Evolutionary conservation across 2,113 vertebrate species (phyloP).

Genomic region (Toxotes jaculatrix): DNA sequence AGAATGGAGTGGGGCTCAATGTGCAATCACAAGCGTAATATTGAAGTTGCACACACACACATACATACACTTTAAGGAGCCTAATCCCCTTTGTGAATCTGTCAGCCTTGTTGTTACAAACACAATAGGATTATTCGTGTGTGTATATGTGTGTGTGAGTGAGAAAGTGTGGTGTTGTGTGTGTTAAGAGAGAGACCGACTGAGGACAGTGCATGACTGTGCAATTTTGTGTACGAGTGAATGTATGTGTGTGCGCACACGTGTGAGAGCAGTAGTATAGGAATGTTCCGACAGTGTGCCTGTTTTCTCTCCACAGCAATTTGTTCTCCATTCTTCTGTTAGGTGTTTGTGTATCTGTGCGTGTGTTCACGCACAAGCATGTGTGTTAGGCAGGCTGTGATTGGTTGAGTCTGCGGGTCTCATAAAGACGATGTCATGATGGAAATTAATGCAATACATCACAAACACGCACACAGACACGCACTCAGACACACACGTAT

Average conservation of each 20-base stretch:
- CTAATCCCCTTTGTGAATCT: constrained; percentile 66
- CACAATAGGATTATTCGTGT: constrained; percentile 67
- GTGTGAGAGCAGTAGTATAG: constrained; percentile 37
- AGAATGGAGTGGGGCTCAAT: constrained; percentile 29
- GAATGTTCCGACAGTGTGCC: constrained; percentile 53
- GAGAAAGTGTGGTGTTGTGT: neutral
- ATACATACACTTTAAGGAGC: constrained; percentile 43
- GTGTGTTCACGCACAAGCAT: constrained; percentile 10
- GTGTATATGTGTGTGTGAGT: constrained; percentile 5
- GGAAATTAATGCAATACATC: constrained; percentile 88
- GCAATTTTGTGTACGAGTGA: constrained; percentile 12
- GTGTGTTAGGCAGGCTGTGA: constrained; percentile 63
- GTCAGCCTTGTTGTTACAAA: constrained; percentile 67
- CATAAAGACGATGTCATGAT: constrained; percentile 85
- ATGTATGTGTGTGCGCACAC: constrained; percentile 25
- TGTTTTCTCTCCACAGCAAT: constrained; percentile 77
- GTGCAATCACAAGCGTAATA: constrained; percentile 49
- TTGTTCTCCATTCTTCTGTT: constrained; percentile 73
- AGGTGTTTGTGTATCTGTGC: constrained; percentile 19
- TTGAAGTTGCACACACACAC: constrained; percentile 29
- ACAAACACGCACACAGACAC: constrained; percentile 67
- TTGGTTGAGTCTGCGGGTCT: constrained; percentile 75
- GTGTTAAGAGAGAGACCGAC: neutral
- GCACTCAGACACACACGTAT: constrained; percentile 36
- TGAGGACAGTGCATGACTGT: neutral